Evolutionary conservation across 1,140 invertebrate genomes (phyloP), one percentile per base, ranked within the genome.

Genomic region (Gonioctena quinquepunctata): DNA sequence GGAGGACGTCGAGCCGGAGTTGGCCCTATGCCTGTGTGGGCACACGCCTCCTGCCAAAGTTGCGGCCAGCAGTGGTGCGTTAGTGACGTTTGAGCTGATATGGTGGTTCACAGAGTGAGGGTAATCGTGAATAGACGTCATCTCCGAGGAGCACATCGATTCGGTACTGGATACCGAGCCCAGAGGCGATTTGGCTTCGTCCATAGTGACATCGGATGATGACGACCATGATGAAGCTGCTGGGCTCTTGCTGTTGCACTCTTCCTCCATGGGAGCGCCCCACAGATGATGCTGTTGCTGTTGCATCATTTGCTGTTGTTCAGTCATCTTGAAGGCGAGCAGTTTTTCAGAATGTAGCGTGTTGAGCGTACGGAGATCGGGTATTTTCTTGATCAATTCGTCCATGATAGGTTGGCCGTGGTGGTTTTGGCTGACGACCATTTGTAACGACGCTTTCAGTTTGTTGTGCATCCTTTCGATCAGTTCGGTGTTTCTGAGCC

Each of bases 311-410:
- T 93, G 92, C 80, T 93, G 93, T 77, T 94, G 92, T 81, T 95
- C 92, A 18, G 94, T 94, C 90, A 92, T 92, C 79, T 95, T 94
- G 84, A 95, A 96, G 1, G 96, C 96, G 13, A 98, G 87, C 23
- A 98, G 86, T 82, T 98, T 98, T 81, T 98, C 97, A 0, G 96
- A 97, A 81, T 98, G 97, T 8, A 99, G 88, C 2, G 96, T 97
- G 85, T 98, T 98, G 42, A 98, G 85, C 0, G 96, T 98, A 70
- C 96, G 88, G 72, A 99, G 87, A 85, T 99, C 97, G 1, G 96
- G 96, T 66, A 98, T 93, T 77, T 97, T 98, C 82, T 95, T 95
- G 84, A 97, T 90, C 71, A 98, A 82, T 81, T 97, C 95, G 57
- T 90, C 88, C 63, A 95, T 88, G 65, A 98, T 91, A 0, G 90